A percentile compares a stretch with the other conserved stretches of the same genome.
These are phyloP conservation scores for Nysson spinosus DNA, from an alignment of 2,888 invertebrate species.

Conservation along the genomic window DNA sequence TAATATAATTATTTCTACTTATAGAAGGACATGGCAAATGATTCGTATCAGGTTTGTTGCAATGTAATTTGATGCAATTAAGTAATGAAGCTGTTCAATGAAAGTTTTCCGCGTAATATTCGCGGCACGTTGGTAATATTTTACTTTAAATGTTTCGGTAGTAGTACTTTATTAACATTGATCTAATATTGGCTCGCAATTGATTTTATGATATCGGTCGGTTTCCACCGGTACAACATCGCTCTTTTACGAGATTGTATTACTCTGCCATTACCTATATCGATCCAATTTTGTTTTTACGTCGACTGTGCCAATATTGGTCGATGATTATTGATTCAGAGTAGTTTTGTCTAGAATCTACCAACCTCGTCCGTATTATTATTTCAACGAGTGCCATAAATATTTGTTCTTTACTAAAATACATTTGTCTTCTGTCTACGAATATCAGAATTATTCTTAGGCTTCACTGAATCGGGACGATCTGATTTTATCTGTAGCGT, in stretches of 20 bases:
- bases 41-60: no score
- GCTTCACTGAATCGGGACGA: no score
- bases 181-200: conserved; percentile 26
- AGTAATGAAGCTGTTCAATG: no score
- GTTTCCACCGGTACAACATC: neutral
- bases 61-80: no score
- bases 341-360: conserved; percentile 34
- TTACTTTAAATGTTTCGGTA: neutral
- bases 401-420: neutral
- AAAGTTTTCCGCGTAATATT: no score
- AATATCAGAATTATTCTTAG: no score
- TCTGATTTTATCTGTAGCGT: no score
- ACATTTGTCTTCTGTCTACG: no score
- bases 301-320: conserved; percentile 36
- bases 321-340: conserved; percentile 20
- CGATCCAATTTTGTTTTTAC: conserved; percentile 38
- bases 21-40: no score
- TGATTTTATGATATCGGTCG: conserved; percentile 22
- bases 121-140: neutral
- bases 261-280: conserved; percentile 37
- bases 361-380: no score
- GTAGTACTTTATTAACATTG: conserved; percentile 10
- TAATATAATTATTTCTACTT: no score
- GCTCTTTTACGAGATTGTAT: conserved; percentile 23
- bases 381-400: no score